Percentiles rank a stretch among this genome's conserved stretches.
phyloP scores from a whole-genome alignment of 1,140 invertebrate species.

The Drosophila rhopaloa region DNA sequence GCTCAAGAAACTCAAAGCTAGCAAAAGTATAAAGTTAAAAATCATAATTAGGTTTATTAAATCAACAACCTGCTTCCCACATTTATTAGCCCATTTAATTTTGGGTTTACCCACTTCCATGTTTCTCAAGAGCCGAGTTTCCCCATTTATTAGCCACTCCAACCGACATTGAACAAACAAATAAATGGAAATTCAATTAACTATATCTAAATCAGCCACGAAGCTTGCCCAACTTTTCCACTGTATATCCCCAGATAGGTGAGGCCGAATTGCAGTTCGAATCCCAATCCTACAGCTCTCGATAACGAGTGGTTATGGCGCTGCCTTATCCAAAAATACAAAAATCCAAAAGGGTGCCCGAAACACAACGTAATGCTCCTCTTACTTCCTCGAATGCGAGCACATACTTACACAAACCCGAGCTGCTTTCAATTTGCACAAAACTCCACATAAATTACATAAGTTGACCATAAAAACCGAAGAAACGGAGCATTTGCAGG shows the following conservation, averaged over 20 bases:
- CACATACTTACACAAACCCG: constrained; percentile 29
- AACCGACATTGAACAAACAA: constrained; percentile 4
- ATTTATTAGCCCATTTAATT: constrained; percentile 13
- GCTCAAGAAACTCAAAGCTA: constrained; percentile 5
- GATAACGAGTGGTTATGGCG: constrained; percentile 46
- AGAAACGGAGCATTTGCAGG: constrained; percentile 36
- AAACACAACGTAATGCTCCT: constrained; percentile 72
- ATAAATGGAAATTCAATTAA: constrained; percentile 42
- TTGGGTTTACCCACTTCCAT: constrained; percentile 7
- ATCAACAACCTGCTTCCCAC: constrained; percentile 15
- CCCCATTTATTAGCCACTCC: constrained; percentile 1
- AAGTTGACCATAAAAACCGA: constrained; percentile 60
- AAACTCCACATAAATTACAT: constrained; percentile 81
- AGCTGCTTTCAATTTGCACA: constrained; percentile 79
- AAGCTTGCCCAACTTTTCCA: constrained; percentile 36
- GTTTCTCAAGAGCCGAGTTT: constrained; percentile 29
- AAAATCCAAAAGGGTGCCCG: constrained; percentile 61
- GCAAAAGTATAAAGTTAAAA: not conserved
- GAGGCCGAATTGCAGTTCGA: constrained; percentile 15
- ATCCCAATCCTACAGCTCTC: constrained; percentile 31
- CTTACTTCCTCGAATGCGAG: constrained; percentile 71
- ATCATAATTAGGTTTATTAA: constrained; percentile 11
- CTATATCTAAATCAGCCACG: constrained; percentile 11
- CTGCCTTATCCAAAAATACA: constrained; percentile 16
- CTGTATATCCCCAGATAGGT: constrained; percentile 25